Evolutionary conservation across 2,888 invertebrate genomes (phyloP).

Genomic region (Allygus modestus): DNA sequence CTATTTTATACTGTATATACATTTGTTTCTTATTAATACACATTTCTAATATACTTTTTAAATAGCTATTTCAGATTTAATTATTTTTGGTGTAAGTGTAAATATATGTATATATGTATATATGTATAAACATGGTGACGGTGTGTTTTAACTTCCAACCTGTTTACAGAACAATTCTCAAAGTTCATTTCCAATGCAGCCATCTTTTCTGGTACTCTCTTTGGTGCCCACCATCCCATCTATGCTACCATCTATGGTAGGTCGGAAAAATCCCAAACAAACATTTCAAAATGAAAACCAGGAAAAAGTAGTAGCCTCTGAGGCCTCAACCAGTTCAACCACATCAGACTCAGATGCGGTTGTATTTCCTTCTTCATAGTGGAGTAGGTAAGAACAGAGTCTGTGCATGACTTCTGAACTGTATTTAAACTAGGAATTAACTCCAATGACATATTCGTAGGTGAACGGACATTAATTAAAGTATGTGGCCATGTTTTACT

Average conservation of each 20-base stretch:
- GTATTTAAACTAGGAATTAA: neutral
- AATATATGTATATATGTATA: slow-evolving; percentile 13
- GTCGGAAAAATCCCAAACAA: neutral
- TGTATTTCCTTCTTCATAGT: slow-evolving; percentile 2
- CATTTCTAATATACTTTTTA: too few species aligned
- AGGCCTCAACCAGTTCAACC: neutral
- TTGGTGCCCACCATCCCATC: neutral
- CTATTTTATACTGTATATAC: too few species aligned
- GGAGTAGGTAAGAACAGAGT: slow-evolving; percentile 2
- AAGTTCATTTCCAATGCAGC: slow-evolving; percentile 21
- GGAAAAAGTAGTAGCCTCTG: neutral
- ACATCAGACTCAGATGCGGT: neutral
- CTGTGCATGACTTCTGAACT: neutral
- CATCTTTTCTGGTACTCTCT: slow-evolving; percentile 9
- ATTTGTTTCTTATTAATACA: too few species aligned
- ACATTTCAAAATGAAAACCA: neutral
- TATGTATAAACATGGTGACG: slow-evolving; percentile 7
- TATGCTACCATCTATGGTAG: too few species aligned
- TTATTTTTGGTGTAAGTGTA: neutral
- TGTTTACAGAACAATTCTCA: slow-evolving; percentile 9
- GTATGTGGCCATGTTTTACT: too few species aligned
- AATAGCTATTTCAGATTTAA: too few species aligned
- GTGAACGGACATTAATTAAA: too few species aligned
- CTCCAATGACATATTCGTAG: neutral
- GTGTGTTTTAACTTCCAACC: slow-evolving; percentile 20